phyloP scores from a whole-genome alignment of 2,113 vertebrate genomes.

The Myotis brandtii region DNA sequence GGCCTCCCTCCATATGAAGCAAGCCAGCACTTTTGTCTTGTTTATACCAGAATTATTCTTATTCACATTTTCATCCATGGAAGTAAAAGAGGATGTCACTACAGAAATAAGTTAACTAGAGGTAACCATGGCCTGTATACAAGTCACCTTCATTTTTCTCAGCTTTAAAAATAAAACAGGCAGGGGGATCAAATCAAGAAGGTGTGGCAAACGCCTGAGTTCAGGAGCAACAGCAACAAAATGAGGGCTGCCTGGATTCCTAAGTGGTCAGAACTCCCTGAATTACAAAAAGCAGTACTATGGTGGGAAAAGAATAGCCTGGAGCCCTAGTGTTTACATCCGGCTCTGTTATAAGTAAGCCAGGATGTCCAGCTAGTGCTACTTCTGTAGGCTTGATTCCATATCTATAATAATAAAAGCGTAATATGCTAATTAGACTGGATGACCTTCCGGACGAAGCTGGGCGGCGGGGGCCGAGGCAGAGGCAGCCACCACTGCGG shows the following conservation, averaged over 20 bases:
- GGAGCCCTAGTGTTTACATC: background rate
- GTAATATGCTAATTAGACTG: too few relatives aligned
- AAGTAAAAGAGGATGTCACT: background rate
- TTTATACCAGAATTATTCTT: background rate
- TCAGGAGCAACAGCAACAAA: background rate
- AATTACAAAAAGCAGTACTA: background rate
- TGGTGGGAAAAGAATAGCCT: background rate
- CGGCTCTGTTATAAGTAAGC: background rate
- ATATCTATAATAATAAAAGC: background rate
- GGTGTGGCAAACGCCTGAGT: background rate
- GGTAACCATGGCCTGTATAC: background rate
- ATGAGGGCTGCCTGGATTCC: background rate
- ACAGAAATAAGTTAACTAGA: slow-evolving; percentile 1
- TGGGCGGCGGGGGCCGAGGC: too few relatives aligned
- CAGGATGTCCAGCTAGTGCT: background rate
- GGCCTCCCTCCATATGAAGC: background rate
- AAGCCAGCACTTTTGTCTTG: background rate
- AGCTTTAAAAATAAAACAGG: slow-evolving; percentile 37
- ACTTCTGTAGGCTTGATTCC: background rate
- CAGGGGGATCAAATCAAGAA: background rate
- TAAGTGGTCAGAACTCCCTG: background rate
- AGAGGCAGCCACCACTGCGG: too few relatives aligned
- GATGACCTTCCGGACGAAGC: too few relatives aligned
- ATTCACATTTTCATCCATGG: background rate
- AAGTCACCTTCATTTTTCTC: background rate